Evolutionary conservation across 2,113 vertebrate genomes (phyloP), one percentile per base, ranked within the genome.

Genomic region (Xyrauchen texanus): DNA sequence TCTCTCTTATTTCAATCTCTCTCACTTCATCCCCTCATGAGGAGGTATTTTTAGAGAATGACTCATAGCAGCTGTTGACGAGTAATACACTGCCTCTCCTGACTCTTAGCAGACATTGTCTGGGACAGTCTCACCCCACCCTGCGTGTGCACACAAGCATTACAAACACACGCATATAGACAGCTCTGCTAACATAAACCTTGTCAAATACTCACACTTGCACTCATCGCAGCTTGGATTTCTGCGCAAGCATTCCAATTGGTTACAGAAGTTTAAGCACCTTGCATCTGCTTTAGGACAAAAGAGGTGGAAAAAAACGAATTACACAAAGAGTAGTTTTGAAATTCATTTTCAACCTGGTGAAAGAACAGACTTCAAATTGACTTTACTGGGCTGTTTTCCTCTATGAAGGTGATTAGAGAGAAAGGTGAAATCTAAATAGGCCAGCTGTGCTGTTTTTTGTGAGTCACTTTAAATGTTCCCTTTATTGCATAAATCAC

Each of bases 41-140:
- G n/a, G 12, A 34, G 72, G 78, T 87, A 88, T 87, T 84, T 88
- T 82, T 85, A 87, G 84, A 15, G 47, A 58, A 64, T 86, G 85
- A 88, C 76, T 88, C 85, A 88, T 49, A 77, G 81, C 84, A 80
- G 85, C 79, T 86, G 85, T 83, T 85, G 62, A 84, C 61, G 61
- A 72, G 68, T 57, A 71, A 65, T 76, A 8, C 51, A 44, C 53
- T 49, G 5, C 60, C 65, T 83, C 60, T 75, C 68, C 72, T 76
- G 60, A 81, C 76, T 86, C 65, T 58, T 13, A 44, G 55, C 61
- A 86, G 77, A 83, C 81, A 58, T 58, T 63, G 81, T 74, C 72
- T 70, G 55, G 64, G n/a, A 53, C 68, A 42, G 64, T 55, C 76
- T 76, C 10, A 70, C 67, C 60, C 49, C 12, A 42, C 63, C 60